A percentile compares a stretch with the other conserved stretches of the same genome.
Conservation (phyloP, 2,888 invertebrate species). For the Andrena camellia region DNA sequence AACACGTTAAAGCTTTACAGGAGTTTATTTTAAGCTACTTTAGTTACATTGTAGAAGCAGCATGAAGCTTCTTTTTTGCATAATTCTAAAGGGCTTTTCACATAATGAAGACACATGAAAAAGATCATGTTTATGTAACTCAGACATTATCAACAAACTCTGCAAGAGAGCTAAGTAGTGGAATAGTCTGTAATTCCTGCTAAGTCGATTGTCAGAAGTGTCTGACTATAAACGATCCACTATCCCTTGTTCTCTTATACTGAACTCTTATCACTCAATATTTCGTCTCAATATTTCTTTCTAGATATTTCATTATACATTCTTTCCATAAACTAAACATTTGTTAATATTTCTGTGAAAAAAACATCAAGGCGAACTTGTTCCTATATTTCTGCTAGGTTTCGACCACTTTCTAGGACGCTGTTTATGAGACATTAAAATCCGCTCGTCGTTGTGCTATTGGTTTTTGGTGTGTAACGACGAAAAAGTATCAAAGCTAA, state of each 20-base stretch:
- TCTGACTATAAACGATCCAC: not conserved
- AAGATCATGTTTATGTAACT: too few relatives aligned
- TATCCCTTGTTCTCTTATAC: not conserved
- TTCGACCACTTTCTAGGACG: not conserved
- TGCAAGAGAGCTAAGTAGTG: too few relatives aligned
- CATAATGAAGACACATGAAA: too few relatives aligned
- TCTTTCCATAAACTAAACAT: not conserved
- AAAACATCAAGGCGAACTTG: not conserved
- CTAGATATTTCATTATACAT: not conserved
- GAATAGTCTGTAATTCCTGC: not conserved
- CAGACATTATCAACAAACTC: too few relatives aligned
- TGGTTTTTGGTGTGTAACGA: not conserved
- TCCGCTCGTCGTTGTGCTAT: not conserved
- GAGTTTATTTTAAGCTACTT: too few relatives aligned
- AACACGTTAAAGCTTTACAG: too few relatives aligned
- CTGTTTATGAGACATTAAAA: not conserved
- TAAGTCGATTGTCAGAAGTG: not conserved
- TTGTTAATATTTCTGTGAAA: not conserved
- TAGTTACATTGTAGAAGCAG: too few relatives aligned
- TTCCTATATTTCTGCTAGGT: not conserved
- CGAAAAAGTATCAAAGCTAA: constrained; percentile 10
- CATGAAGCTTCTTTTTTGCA: too few relatives aligned
- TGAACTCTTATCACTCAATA: not conserved
- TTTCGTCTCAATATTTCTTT: not conserved
- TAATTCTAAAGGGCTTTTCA: too few relatives aligned